Percentiles rank a stretch among this genome's conserved stretches.
phyloP scores from a whole-genome alignment of 2,797 vertebrate species.

The Myripristis jacobus region DNA sequence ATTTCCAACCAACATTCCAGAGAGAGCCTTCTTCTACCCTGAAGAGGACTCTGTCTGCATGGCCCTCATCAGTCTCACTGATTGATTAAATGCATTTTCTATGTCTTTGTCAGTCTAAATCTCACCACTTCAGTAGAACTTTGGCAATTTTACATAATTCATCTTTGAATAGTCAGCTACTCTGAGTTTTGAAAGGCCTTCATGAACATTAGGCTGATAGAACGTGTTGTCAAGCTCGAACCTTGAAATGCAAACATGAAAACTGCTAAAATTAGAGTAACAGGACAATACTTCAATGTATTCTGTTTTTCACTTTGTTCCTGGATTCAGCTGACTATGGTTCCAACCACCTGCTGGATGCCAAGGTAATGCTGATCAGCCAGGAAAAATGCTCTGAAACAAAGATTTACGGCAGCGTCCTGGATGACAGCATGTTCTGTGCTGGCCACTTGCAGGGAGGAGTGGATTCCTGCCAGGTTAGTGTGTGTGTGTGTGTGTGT shows the following conservation, averaged over 20 bases:
- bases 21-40: no score
- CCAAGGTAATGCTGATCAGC: slow-evolving; percentile 89
- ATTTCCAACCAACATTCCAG: no score
- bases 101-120: no score
- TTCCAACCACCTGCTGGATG: slow-evolving; percentile 86
- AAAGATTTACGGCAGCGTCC: slow-evolving; percentile 69
- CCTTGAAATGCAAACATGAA: not conserved
- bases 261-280: not conserved
- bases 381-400: slow-evolving; percentile 83
- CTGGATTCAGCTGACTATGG: slow-evolving; percentile 65
- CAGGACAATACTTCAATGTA: not conserved
- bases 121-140: no score
- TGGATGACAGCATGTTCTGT: slow-evolving; percentile 85
- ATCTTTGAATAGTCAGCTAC: no score
- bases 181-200: not conserved
- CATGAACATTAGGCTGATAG: not conserved
- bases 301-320: slow-evolving; percentile 1
- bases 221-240: not conserved
- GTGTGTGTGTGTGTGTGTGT: slow-evolving; percentile 33
- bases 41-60: no score
- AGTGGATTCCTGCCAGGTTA: slow-evolving; percentile 85
- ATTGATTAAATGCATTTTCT: no score
- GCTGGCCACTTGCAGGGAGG: slow-evolving; percentile 83
- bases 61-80: no score
- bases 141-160: no score